These are phyloP conservation scores for Zaprionus kolodkinae DNA, from an alignment of 1,140 invertebrate species.

Conservation along the genomic window DNA sequence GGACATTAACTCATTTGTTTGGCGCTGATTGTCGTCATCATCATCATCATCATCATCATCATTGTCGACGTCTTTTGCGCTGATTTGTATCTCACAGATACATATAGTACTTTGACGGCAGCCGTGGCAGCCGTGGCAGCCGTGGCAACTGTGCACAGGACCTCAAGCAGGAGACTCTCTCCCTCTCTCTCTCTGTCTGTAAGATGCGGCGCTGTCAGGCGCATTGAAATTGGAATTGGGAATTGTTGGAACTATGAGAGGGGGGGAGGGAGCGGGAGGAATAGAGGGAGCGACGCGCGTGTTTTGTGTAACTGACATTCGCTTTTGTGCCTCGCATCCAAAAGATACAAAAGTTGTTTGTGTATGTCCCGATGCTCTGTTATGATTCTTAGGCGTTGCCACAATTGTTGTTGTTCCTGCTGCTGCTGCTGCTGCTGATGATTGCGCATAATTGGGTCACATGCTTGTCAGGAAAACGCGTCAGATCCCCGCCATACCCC, in stretches of 20 bases:
- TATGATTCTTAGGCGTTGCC: constrained; percentile 53
- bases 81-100: constrained; percentile 65
- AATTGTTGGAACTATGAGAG: constrained; percentile 36
- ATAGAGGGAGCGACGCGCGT: constrained; percentile 35
- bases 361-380: constrained; percentile 18
- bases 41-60: constrained; percentile 57
- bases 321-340: constrained; percentile 54
- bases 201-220: constrained; percentile 71
- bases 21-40: constrained; percentile 68
- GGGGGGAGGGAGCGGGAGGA: neutral
- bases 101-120: constrained; percentile 8
- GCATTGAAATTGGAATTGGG: constrained; percentile 77
- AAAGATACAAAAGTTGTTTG: constrained; percentile 64
- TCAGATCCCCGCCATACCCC: neutral
- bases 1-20: constrained; percentile 79
- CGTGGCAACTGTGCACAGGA: constrained; percentile 16
- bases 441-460: constrained; percentile 79
- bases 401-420: constrained; percentile 41
- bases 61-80: constrained; percentile 43
- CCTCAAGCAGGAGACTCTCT: too few relatives aligned
- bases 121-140: too few relatives aligned
- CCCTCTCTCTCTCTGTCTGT: neutral
- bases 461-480: constrained; percentile 75
- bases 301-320: constrained; percentile 75
- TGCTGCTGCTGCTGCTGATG: constrained; percentile 41